These are phyloP conservation scores for Laothoe populi DNA, from an alignment of 2,888 invertebrate genomes.

Conservation along the genomic window DNA sequence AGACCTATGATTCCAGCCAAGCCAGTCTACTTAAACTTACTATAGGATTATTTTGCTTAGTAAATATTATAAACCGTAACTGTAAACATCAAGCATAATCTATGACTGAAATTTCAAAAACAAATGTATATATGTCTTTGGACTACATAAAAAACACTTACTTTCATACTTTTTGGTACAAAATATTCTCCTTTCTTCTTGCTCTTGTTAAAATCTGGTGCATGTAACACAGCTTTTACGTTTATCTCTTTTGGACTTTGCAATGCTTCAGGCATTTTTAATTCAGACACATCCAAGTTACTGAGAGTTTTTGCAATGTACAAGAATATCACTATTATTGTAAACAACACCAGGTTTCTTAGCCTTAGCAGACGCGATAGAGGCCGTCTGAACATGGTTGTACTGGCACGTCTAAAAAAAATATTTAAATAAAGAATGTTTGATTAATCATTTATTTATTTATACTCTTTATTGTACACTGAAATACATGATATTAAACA, in stretches of 20 bases:
- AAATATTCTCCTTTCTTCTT: slow-evolving; percentile 47
- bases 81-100: too few relatives aligned
- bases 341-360: slow-evolving; percentile 61
- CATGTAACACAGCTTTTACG: slow-evolving; percentile 24
- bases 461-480: too few relatives aligned
- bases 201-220: slow-evolving; percentile 22
- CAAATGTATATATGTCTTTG: too few relatives aligned
- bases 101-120: too few relatives aligned
- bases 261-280: slow-evolving; percentile 36
- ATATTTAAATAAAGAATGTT: neutral
- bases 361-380: slow-evolving; percentile 58
- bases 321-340: slow-evolving; percentile 56
- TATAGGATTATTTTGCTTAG: too few relatives aligned
- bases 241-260: slow-evolving; percentile 30
- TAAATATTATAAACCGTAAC: too few relatives aligned
- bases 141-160: slow-evolving; percentile 40
- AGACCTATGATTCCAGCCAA: too few relatives aligned
- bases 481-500: too few relatives aligned
- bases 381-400: slow-evolving; percentile 53
- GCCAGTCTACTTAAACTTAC: too few relatives aligned
- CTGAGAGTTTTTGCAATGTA: slow-evolving; percentile 55
- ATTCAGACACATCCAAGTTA: slow-evolving; percentile 37
- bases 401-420: slow-evolving; percentile 38
- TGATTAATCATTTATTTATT: neutral
- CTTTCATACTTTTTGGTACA: slow-evolving; percentile 60